Evolutionary conservation across 92 coral and sea anemone species (phyloP).

Genomic region (Zoanthus sansibaricus): DNA sequence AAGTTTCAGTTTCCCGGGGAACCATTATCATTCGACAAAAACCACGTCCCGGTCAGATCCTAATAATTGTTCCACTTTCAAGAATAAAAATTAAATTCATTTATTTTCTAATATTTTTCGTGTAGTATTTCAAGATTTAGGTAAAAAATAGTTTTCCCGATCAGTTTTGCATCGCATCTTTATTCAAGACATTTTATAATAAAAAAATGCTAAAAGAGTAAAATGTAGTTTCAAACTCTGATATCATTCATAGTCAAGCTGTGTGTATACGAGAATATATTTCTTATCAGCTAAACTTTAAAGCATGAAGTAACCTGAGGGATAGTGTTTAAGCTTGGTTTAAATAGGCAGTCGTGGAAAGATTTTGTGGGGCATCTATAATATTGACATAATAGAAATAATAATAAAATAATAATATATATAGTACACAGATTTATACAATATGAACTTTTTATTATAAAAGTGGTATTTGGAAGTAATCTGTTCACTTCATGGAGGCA

Average conservation of each 20-base stretch:
- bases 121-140: background rate
- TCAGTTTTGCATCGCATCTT: background rate
- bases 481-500: too few relatives aligned
- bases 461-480: too few relatives aligned
- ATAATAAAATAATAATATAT: too few relatives aligned
- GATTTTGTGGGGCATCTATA: background rate
- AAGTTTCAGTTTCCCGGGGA: conserved; percentile 27
- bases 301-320: background rate
- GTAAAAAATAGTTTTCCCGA: background rate
- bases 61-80: conserved; percentile 18
- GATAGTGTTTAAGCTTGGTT: background rate
- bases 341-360: background rate
- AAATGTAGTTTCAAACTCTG: background rate
- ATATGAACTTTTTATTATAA: too few relatives aligned
- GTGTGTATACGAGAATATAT: background rate
- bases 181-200: background rate
- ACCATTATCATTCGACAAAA: conserved; percentile 7
- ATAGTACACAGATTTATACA: too few relatives aligned
- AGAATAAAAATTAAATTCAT: background rate
- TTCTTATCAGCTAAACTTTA: background rate
- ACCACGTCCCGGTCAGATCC: background rate
- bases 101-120: background rate
- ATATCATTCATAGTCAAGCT: background rate
- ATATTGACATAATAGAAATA: too few relatives aligned
- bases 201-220: background rate